Conservation (phyloP, 2,888 invertebrate genomes). For the Phorcus lineatus region DNA sequence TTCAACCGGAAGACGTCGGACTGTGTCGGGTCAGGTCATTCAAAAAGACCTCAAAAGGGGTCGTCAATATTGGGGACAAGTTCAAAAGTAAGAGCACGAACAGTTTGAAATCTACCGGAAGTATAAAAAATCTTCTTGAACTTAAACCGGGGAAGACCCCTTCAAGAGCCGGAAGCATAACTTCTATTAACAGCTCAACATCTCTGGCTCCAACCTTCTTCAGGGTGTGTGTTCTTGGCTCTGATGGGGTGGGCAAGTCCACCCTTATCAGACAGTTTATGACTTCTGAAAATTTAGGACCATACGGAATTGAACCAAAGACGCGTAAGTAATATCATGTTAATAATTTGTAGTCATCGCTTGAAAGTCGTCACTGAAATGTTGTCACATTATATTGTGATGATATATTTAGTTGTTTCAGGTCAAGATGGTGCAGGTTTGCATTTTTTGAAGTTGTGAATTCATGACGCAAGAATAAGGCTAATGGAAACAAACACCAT, state of each 20-base stretch:
- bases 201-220: neutral
- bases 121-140: neutral
- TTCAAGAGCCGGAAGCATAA: neutral
- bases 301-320: neutral
- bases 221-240: neutral
- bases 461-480: too few relatives aligned
- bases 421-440: too few relatives aligned
- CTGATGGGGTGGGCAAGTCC: neutral
- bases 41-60: neutral
- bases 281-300: slow-evolving; percentile 5
- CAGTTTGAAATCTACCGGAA: neutral
- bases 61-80: neutral
- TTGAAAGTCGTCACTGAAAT: too few relatives aligned
- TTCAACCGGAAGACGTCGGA: neutral
- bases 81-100: slow-evolving; percentile 2
- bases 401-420: too few relatives aligned
- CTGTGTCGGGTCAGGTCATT: neutral
- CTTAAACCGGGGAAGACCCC: neutral
- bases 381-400: too few relatives aligned
- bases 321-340: neutral
- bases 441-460: too few relatives aligned
- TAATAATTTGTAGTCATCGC: too few relatives aligned
- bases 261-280: slow-evolving; percentile 3
- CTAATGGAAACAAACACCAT: too few relatives aligned
- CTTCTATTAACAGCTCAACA: neutral